Evolutionary conservation across 2,888 invertebrate species (phyloP).

Genomic region (Parascotia fuliginaria): DNA sequence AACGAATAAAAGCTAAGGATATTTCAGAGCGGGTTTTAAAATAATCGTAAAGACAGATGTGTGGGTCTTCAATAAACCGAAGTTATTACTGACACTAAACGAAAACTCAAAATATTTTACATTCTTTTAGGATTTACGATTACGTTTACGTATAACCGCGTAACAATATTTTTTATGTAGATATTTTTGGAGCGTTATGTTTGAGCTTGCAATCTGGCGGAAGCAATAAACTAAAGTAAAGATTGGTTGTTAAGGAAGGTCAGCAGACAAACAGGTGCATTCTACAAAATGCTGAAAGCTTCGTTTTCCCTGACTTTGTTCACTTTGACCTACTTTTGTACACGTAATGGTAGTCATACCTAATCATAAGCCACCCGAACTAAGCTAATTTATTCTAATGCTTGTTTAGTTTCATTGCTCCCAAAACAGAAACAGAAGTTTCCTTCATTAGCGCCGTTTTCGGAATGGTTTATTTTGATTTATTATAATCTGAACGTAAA

Average conservation of each 20-base stretch:
- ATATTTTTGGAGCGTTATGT: slow-evolving; percentile 43
- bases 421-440: slow-evolving; percentile 21
- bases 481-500: slow-evolving; percentile 5
- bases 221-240: slow-evolving; percentile 30
- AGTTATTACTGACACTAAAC: slow-evolving; percentile 44
- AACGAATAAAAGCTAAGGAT: slow-evolving; percentile 23
- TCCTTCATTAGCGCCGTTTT: slow-evolving; percentile 16
- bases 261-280: slow-evolving; percentile 17
- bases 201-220: slow-evolving; percentile 32
- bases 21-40: slow-evolving; percentile 19
- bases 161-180: slow-evolving; percentile 29
- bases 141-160: slow-evolving; percentile 29
- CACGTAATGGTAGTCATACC: slow-evolving; percentile 1
- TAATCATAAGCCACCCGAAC: slow-evolving; percentile 26
- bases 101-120: slow-evolving; percentile 46
- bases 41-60: slow-evolving; percentile 19
- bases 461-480: slow-evolving; percentile 25
- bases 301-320: slow-evolving; percentile 24
- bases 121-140: slow-evolving; percentile 53
- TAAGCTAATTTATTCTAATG: slow-evolving; percentile 23
- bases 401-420: slow-evolving; percentile 17
- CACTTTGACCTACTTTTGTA: slow-evolving; percentile 21
- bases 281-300: slow-evolving; percentile 14
- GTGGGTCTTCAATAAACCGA: slow-evolving; percentile 25
- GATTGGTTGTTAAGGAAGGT: slow-evolving; percentile 21